Conservation (phyloP, 2,888 invertebrate genomes). For the Rosalia funebris region DNA sequence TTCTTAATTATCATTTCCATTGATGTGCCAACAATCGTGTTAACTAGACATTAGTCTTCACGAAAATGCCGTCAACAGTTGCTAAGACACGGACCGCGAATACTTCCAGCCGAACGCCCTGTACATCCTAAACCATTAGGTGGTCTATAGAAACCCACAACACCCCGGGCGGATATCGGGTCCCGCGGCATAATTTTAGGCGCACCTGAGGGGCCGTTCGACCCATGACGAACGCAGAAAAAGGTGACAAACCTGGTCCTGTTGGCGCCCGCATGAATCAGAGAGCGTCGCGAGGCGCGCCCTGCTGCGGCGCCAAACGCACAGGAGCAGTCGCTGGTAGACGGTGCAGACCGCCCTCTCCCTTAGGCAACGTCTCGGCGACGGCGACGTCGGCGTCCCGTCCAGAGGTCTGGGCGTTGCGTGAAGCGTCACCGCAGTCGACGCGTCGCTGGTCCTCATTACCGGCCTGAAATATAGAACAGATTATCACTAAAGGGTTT, state of each 20-base stretch:
- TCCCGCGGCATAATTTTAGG: too few relatives aligned
- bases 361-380: constrained; percentile 48
- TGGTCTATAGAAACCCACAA: too few relatives aligned
- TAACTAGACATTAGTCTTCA: too few relatives aligned
- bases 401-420: constrained; percentile 46
- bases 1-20: too few relatives aligned
- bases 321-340: constrained; percentile 46
- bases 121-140: too few relatives aligned
- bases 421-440: constrained; percentile 36
- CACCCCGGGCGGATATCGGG: too few relatives aligned
- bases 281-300: constrained; percentile 36
- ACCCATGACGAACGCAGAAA: neutral
- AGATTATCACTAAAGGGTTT: too few relatives aligned
- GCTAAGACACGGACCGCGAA: too few relatives aligned
- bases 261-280: constrained; percentile 43
- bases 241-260: constrained; percentile 44
- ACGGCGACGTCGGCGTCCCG: constrained; percentile 41
- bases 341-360: constrained; percentile 47
- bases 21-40: too few relatives aligned
- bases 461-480: constrained; percentile 12
- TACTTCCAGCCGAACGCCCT: too few relatives aligned
- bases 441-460: constrained; percentile 8
- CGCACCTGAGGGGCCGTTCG: too few relatives aligned
- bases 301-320: constrained; percentile 48
- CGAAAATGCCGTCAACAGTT: too few relatives aligned